Conservation (phyloP, 2,797 vertebrate species). For the Decapterus maruadsi region DNA sequence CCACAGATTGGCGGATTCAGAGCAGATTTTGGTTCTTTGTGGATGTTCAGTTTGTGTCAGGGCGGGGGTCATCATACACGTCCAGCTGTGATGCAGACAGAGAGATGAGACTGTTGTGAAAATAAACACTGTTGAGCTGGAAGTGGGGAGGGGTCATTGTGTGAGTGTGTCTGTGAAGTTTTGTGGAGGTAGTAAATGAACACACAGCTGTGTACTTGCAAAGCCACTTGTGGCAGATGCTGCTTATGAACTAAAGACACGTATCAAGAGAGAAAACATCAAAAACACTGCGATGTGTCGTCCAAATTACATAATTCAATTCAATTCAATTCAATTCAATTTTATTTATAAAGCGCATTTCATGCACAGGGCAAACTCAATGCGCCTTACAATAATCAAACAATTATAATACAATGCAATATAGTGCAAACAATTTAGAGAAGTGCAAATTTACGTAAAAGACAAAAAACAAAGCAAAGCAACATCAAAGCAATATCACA, state of each 20-base stretch:
- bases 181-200: conserved; percentile 17
- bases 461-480: too few relatives aligned
- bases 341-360: too few relatives aligned
- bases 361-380: too few relatives aligned
- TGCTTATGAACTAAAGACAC: conserved; percentile 10
- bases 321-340: too few relatives aligned
- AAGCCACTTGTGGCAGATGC: not conserved
- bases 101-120: conserved; percentile 56
- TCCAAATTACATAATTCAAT: not conserved
- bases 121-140: conserved; percentile 52
- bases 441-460: too few relatives aligned
- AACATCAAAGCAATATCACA: too few relatives aligned
- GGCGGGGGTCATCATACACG: conserved; percentile 26
- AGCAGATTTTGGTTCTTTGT: conserved; percentile 1
- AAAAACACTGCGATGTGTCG: not conserved
- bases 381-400: too few relatives aligned
- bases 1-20: not conserved
- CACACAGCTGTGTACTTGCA: conserved; percentile 50
- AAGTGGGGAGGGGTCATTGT: conserved; percentile 28
- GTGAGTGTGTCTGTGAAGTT: conserved; percentile 24
- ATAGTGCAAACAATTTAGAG: too few relatives aligned
- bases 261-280: not conserved
- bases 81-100: conserved; percentile 53
- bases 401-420: too few relatives aligned
- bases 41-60: conserved; percentile 21